These are phyloP conservation scores for Antennarius maculatus DNA, from an alignment of 2,797 vertebrate genomes.

Conservation along the genomic window DNA sequence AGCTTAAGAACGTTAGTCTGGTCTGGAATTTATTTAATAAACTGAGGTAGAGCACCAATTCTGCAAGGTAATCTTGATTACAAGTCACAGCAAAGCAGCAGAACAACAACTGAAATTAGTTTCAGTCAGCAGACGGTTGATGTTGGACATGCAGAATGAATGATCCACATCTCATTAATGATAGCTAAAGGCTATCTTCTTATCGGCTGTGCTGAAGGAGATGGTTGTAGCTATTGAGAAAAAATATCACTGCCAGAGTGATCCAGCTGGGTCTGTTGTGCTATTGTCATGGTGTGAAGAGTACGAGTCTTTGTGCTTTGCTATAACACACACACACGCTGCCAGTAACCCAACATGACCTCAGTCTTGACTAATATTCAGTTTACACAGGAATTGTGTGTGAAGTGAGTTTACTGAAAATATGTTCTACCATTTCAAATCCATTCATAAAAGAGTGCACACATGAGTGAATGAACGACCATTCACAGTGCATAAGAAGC, in stretches of 20 bases:
- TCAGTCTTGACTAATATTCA: conserved; percentile 54
- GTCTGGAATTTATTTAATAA: too few species aligned
- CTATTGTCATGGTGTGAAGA: conserved; percentile 55
- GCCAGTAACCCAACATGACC: conserved; percentile 59
- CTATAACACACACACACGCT: conserved; percentile 21
- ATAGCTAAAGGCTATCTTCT: too few species aligned
- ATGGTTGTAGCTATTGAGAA: background rate
- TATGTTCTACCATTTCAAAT: conserved; percentile 16
- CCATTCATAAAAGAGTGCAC: conserved; percentile 19
- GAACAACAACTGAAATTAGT: too few species aligned
- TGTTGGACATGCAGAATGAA: too few species aligned
- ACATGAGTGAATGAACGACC: conserved; percentile 8
- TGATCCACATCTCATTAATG: too few species aligned
- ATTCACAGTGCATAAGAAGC: conserved; percentile 7
- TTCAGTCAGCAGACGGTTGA: too few species aligned
- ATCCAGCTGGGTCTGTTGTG: conserved; percentile 43
- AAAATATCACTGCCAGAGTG: conserved; percentile 16
- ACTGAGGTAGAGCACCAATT: too few species aligned
- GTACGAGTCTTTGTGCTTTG: conserved; percentile 57
- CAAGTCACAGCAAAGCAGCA: too few species aligned
- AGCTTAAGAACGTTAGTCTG: too few species aligned
- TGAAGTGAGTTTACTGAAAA: conserved; percentile 8
- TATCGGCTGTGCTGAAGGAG: background rate
- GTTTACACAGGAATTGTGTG: conserved; percentile 43
- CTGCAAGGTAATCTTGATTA: too few species aligned